Conservation (phyloP, 2,888 invertebrate genomes). For the Aleiodes alternator region DNA sequence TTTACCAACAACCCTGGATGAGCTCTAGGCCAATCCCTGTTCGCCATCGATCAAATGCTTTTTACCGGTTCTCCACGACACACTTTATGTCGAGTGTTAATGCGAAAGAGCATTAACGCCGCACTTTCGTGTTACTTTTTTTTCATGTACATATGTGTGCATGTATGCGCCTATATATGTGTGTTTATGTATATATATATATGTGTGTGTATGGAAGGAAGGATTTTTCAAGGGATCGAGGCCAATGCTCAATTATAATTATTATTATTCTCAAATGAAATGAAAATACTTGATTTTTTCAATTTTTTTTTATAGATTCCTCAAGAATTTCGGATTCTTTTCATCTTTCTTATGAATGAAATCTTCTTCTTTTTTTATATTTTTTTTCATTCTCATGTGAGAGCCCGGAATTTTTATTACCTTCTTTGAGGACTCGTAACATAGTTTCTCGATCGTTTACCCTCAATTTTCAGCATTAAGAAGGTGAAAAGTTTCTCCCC, state of each 20-base stretch:
- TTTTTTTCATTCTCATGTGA: neutral
- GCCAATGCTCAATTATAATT: too few species aligned
- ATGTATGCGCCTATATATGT: too few species aligned
- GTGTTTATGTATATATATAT: neutral
- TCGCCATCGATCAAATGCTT: slow-evolving; percentile 70
- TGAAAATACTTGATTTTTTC: too few species aligned
- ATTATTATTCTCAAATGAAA: too few species aligned
- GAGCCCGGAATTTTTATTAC: slow-evolving; percentile 12
- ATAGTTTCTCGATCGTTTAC: slow-evolving; percentile 23
- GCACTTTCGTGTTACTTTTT: slow-evolving; percentile 61
- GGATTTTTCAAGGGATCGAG: too few species aligned
- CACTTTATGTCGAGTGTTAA: slow-evolving; percentile 74
- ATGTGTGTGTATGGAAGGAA: neutral
- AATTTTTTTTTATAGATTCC: neutral
- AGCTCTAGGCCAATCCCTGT: slow-evolving; percentile 63
- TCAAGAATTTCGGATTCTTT: neutral
- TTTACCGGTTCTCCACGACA: slow-evolving; percentile 66
- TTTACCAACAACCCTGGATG: slow-evolving; percentile 40
- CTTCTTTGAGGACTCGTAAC: slow-evolving; percentile 10
- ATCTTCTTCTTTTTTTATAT: neutral
- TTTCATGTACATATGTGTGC: neutral
- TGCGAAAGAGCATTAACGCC: slow-evolving; percentile 73
- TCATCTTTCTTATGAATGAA: neutral
- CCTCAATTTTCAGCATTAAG: slow-evolving; percentile 28
- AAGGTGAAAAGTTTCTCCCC: slow-evolving; percentile 44